Conservation (phyloP, 2,888 invertebrate species). For the Trichogramma evanescens region DNA sequence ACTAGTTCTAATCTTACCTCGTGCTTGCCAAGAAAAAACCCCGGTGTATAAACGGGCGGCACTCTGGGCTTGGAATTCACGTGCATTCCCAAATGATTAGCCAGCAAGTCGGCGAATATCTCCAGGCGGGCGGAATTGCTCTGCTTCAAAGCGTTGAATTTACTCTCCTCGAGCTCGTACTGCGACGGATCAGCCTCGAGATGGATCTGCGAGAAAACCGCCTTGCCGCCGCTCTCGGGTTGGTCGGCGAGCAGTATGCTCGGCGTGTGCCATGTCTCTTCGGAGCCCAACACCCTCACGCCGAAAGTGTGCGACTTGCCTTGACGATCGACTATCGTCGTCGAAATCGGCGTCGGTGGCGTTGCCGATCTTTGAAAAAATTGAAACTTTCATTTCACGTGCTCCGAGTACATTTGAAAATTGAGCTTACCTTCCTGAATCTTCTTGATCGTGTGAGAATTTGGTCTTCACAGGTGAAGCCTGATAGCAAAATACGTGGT, state of each 20-base stretch:
- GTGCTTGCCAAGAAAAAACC: constrained; percentile 74
- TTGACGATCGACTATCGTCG: constrained; percentile 35
- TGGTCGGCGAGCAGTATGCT: constrained; percentile 67
- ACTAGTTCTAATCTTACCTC: constrained; percentile 54
- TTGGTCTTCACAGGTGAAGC: constrained; percentile 77
- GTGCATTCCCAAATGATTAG: constrained; percentile 63
- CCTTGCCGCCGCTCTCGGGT: constrained; percentile 61
- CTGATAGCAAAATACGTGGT: constrained; percentile 83
- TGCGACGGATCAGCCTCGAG: constrained; percentile 70
- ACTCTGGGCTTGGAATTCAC: constrained; percentile 44
- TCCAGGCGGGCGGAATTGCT: constrained; percentile 68
- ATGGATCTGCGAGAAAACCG: constrained; percentile 79
- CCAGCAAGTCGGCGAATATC: constrained; percentile 69
- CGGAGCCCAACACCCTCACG: constrained; percentile 71
- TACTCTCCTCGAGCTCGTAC: constrained; percentile 57
- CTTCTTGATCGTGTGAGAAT: constrained; percentile 71
- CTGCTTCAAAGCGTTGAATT: constrained; percentile 54
- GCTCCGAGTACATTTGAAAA: neutral
- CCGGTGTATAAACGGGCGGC: constrained; percentile 51
- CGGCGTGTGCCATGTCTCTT: constrained; percentile 83
- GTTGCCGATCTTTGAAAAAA: constrained; percentile 25
- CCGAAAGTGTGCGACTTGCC: constrained; percentile 64
- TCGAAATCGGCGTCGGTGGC: constrained; percentile 37
- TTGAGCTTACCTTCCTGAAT: constrained; percentile 37
- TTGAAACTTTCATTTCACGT: neutral